Evolutionary conservation across 35 echinoderm and acorn worm species (phyloP).

Genomic region (Diadema setosum): DNA sequence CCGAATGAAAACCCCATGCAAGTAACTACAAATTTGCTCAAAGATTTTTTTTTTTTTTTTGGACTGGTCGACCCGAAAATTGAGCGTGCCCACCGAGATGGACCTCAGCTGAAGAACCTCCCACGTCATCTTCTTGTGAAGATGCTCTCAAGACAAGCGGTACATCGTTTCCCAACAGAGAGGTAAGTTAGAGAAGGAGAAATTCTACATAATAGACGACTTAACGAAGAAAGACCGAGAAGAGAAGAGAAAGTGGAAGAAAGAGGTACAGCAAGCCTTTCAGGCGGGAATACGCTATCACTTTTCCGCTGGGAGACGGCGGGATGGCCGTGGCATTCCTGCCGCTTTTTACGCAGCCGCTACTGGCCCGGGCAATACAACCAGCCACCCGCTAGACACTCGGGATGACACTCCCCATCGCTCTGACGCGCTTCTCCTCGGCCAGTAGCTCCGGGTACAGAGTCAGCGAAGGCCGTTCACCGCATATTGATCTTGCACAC

Average conservation of each 20-base stretch:
- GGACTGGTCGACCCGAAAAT: neutral
- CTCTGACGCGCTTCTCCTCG: too few relatives aligned
- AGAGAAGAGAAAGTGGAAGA: conserved; percentile 14
- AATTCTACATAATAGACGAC: conserved; percentile 32
- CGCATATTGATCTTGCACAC: too few relatives aligned
- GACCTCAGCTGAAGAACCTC: neutral
- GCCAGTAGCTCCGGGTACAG: too few relatives aligned
- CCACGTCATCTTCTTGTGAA: neutral
- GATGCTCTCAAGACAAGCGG: neutral
- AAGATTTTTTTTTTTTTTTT: neutral
- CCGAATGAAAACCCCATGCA: conserved; percentile 3
- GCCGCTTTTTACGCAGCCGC: too few relatives aligned
- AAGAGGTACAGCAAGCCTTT: neutral
- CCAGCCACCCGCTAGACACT: too few relatives aligned
- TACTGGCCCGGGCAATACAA: too few relatives aligned
- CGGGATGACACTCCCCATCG: too few relatives aligned
- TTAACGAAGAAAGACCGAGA: conserved; percentile 10
- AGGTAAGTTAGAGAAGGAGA: neutral
- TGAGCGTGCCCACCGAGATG: neutral
- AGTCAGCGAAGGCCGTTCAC: too few relatives aligned
- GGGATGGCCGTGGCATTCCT: too few relatives aligned
- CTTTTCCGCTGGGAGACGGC: neutral
- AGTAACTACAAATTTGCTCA: neutral
- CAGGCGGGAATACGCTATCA: neutral
- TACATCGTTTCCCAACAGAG: neutral